Base-by-base conservation (phyloP, 2,113 vertebrate genomes). In the Chinchilla lanigera region DNA sequence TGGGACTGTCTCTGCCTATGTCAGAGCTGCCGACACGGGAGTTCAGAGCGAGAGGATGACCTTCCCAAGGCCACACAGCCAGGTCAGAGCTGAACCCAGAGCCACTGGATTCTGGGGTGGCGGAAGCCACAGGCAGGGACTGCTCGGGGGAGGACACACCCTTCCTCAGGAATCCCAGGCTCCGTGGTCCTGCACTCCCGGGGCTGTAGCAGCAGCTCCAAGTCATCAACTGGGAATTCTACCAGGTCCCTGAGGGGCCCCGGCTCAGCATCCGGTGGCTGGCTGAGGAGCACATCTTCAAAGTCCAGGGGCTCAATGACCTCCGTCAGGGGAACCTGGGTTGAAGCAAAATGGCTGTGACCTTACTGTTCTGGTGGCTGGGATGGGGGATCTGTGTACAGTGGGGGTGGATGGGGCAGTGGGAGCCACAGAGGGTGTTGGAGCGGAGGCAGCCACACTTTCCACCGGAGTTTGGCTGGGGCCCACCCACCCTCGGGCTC, bases 291-390 rank as follows among this genome's bases (percentile, higher is more conserved):
- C 95, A 99, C 99, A 2, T 99, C 99, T 98, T 99, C 99, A 35
- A 99, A 99, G 96, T 99, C 99, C 94, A 99, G 96, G 0, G 99
- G 99, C 93, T 99, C 99, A 3, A 99, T 98, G 92, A 99, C 99
- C 95, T 99, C 99, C 0, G 99, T 99, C 94, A 99, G 98, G 0
- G 99, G 99, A 86, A 99, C 98, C 99, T 99, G 98, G 22, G 56
- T 38, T 3, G 13, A 82, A 26, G 61, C 38, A 86, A 26, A 63
- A 67, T 1, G 69, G 80, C 63, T 20, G 20, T 75, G 67, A 67
- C 22, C 2, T 3, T 26, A 12, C 19, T 26, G 67, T 26, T 60
- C 83, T 0, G 22, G 69, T 61, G 33, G 20, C 24, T 41, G 22
- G 54, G 83, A 16, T 33, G 5, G 28, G n/a, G n/a, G 26, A 28